Evolutionary conservation across 2,113 vertebrate genomes (phyloP).

Genomic region (human (Homo sapiens)): DNA sequence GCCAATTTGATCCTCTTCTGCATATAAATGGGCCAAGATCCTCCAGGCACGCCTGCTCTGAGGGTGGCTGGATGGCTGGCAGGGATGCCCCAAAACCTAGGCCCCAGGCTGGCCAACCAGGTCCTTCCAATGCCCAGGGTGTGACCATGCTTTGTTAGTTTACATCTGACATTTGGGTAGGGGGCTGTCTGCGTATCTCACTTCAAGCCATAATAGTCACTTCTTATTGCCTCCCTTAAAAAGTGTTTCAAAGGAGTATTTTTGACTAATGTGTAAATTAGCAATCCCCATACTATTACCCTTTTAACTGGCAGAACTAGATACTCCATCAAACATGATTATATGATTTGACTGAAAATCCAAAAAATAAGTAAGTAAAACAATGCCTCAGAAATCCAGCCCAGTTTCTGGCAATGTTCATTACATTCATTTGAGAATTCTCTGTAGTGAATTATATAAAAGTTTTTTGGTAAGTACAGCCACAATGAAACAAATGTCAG

Average conservation of each 20-base stretch:
- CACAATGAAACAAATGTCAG: slow-evolving; percentile 23
- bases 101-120: background rate
- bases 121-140: background rate
- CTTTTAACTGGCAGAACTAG: slow-evolving; percentile 9
- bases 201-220: background rate
- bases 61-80: background rate
- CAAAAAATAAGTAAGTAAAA: background rate
- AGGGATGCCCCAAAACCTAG: background rate
- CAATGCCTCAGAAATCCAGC: slow-evolving; percentile 13
- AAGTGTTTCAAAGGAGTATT: background rate
- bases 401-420: background rate
- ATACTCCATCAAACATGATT: background rate
- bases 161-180: background rate
- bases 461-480: background rate
- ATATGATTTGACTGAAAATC: background rate
- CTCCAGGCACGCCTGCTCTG: background rate
- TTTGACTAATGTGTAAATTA: background rate
- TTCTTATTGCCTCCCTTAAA: background rate
- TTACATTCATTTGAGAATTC: background rate
- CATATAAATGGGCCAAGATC: slow-evolving; percentile 8
- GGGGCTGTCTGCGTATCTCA: background rate
- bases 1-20: slow-evolving; percentile 22
- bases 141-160: background rate
- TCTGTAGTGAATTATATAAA: background rate
- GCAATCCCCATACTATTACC: background rate